A percentile compares a stretch with the other conserved stretches of the same genome.
These are phyloP conservation scores for Griposia aprilina DNA, from an alignment of 2,888 invertebrate genomes.

Conservation along the genomic window DNA sequence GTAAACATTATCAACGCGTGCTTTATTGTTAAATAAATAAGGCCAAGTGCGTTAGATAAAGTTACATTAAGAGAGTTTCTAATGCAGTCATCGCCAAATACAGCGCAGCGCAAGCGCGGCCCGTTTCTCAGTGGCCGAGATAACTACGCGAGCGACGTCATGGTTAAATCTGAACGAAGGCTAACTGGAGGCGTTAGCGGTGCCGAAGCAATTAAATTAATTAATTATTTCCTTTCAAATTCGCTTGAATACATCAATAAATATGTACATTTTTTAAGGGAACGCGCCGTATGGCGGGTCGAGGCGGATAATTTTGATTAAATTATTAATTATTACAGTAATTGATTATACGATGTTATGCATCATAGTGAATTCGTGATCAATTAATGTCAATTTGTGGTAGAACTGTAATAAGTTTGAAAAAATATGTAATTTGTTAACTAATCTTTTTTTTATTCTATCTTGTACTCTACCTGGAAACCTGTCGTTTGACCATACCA, in stretches of 20 bases:
- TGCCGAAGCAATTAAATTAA: slow-evolving; percentile 85
- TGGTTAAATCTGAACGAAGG: slow-evolving; percentile 87
- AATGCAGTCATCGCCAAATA: slow-evolving; percentile 86
- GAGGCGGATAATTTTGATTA: slow-evolving; percentile 49
- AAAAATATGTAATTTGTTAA: background rate
- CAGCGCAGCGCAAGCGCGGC: slow-evolving; percentile 77
- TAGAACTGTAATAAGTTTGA: slow-evolving; percentile 15
- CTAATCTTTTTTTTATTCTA: background rate
- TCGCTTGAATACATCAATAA: slow-evolving; percentile 78
- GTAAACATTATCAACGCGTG: slow-evolving; percentile 72
- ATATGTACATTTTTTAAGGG: slow-evolving; percentile 53
- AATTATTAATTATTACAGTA: slow-evolving; percentile 54
- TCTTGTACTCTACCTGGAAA: background rate
- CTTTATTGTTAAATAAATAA: slow-evolving; percentile 76
- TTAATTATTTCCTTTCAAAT: slow-evolving; percentile 89
- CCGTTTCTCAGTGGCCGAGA: slow-evolving; percentile 81
- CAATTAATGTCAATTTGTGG: slow-evolving; percentile 46
- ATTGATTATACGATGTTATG: slow-evolving; percentile 44
- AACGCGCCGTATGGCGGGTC: slow-evolving; percentile 34
- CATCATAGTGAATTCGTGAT: slow-evolving; percentile 45
- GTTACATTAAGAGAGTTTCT: slow-evolving; percentile 79
- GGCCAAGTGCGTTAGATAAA: slow-evolving; percentile 78
- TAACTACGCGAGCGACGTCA: slow-evolving; percentile 79
- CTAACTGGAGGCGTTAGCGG: slow-evolving; percentile 86
- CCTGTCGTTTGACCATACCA: background rate